Percentiles rank a stretch among this genome's conserved stretches.
Evolutionary conservation across 2,888 invertebrate species (phyloP).

Genomic region (Unio pictorum): DNA sequence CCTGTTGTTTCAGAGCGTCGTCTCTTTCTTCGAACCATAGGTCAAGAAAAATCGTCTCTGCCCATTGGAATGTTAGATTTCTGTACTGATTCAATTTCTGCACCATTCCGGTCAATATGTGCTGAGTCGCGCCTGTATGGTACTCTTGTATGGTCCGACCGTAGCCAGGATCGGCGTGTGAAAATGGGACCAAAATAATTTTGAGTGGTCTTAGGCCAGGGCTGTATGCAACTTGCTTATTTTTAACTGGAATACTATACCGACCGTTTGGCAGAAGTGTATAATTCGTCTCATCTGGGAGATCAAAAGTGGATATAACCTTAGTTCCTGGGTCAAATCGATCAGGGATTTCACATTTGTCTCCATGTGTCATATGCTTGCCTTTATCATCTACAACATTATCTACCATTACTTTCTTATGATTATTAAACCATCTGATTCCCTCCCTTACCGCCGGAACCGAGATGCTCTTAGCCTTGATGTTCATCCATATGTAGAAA

Average conservation of each 20-base stretch:
- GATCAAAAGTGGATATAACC: constrained; percentile 48
- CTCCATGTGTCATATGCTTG: no score
- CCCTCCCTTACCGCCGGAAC: no score
- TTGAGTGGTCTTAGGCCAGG: constrained; percentile 38
- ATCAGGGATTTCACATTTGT: no score
- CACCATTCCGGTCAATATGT: constrained; percentile 89
- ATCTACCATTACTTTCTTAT: no score
- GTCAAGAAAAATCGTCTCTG: constrained; percentile 68
- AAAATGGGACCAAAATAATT: constrained; percentile 88
- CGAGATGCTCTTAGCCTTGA: no score
- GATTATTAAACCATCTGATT: no score
- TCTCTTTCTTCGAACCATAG: constrained; percentile 69
- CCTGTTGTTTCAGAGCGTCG: constrained; percentile 51
- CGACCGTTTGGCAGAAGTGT: constrained; percentile 46
- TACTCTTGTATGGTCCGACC: constrained; percentile 95
- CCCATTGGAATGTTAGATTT: constrained; percentile 76
- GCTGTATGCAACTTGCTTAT: constrained; percentile 31
- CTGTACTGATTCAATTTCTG: constrained; percentile 85
- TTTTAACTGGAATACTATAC: constrained; percentile 50
- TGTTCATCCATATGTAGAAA: no score
- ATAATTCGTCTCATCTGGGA: constrained; percentile 49
- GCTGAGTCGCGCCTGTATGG: constrained; percentile 87
- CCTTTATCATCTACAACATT: no score
- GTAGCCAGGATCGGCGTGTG: constrained; percentile 99
- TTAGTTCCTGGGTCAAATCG: no score